phyloP scores from a whole-genome alignment of 2,797 vertebrate species.

The Potorous gilbertii region DNA sequence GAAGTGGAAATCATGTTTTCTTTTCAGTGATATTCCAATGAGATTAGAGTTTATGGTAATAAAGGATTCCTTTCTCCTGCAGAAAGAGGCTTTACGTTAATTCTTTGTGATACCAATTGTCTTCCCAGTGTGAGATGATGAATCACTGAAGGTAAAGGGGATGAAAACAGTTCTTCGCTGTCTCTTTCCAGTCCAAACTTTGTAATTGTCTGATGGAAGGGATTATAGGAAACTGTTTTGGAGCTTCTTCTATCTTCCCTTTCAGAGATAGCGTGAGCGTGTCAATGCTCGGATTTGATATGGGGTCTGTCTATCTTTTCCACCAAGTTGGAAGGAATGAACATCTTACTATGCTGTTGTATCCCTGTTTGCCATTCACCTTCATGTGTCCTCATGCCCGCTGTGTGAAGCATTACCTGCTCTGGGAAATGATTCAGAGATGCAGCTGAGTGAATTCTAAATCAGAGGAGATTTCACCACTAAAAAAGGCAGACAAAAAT shows the following conservation, averaged over 20 bases:
- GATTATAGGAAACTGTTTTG: constrained; percentile 16
- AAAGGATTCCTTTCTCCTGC: constrained; percentile 68
- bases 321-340: constrained; percentile 40
- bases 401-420: neutral
- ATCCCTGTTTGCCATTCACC: neutral
- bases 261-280: neutral
- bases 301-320: neutral
- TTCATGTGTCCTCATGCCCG: constrained; percentile 30
- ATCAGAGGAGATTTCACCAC: neutral
- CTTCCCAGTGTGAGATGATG: constrained; percentile 61
- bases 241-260: neutral
- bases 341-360: neutral
- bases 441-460: neutral
- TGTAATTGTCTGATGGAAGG: neutral
- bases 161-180: neutral
- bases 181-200: neutral
- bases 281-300: neutral
- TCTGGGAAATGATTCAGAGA: neutral
- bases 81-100: constrained; percentile 54
- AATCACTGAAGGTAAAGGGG: constrained; percentile 35
- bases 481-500: neutral
- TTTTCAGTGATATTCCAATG: constrained; percentile 74
- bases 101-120: constrained; percentile 69
- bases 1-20: constrained; percentile 61
- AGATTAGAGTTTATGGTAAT: constrained; percentile 76